These are phyloP conservation scores for Elgonia sp. DNA, from an alignment of 2,888 invertebrate species.

Conservation along the genomic window DNA sequence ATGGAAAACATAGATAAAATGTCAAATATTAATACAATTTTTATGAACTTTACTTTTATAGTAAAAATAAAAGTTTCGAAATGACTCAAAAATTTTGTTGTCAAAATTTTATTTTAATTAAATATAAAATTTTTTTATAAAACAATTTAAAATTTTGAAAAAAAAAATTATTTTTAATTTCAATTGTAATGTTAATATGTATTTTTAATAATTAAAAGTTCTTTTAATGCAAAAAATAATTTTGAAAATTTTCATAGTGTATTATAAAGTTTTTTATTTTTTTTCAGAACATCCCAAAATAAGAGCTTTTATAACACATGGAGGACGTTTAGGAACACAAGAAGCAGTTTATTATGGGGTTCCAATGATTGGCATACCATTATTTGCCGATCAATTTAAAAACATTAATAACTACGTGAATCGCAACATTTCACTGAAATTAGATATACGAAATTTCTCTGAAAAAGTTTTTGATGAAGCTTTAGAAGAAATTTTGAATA, in stretches of 20 bases:
- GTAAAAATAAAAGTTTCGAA: too few relatives aligned
- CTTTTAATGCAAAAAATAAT: too few relatives aligned
- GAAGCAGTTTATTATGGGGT: slow-evolving; percentile 84
- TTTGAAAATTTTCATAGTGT: neutral
- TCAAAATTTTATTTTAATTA: too few relatives aligned
- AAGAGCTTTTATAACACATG: slow-evolving; percentile 84
- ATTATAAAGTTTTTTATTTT: neutral
- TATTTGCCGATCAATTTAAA: slow-evolving; percentile 84
- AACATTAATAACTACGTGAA: slow-evolving; percentile 80
- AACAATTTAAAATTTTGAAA: too few relatives aligned
- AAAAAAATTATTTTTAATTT: too few relatives aligned
- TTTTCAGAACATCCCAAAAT: slow-evolving; percentile 83
- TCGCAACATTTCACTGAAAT: slow-evolving; percentile 80
- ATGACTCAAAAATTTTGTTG: too few relatives aligned
- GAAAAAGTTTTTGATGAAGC: slow-evolving; percentile 80
- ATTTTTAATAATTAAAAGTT: too few relatives aligned
- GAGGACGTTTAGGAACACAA: slow-evolving; percentile 84
- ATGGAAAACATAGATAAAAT: neutral
- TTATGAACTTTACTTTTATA: too few relatives aligned
- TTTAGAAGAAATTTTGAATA: slow-evolving; percentile 79
- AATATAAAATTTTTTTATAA: too few relatives aligned
- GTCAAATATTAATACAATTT: neutral
- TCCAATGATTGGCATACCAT: slow-evolving; percentile 84
- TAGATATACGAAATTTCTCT: slow-evolving; percentile 78
- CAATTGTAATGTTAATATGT: too few relatives aligned